phyloP scores from a whole-genome alignment of 2,113 vertebrate species.

The Athene noctua region DNA sequence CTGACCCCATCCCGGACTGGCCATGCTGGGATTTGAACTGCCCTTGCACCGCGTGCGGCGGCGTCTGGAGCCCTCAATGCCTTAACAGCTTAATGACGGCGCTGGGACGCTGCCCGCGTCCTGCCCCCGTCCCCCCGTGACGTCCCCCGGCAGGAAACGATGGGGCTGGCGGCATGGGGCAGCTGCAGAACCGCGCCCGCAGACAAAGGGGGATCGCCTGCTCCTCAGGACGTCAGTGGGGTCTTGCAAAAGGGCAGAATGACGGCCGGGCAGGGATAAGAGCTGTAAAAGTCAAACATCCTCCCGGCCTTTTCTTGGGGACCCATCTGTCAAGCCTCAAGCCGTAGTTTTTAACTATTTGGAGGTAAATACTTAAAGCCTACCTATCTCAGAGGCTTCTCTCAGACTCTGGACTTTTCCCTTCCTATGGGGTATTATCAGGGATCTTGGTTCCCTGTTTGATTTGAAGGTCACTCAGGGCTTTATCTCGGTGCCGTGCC shows the following conservation, averaged over 20 bases:
- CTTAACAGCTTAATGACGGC: slow-evolving; percentile 73
- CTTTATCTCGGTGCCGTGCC: slow-evolving; percentile 69
- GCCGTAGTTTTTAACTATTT: neutral
- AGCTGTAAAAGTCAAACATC: slow-evolving; percentile 48
- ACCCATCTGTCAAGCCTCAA: neutral
- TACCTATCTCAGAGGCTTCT: neutral
- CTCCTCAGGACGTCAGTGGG: neutral
- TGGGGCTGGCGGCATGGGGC: neutral
- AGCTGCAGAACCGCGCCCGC: neutral
- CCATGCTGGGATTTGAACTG: slow-evolving; percentile 75
- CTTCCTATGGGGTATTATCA: slow-evolving; percentile 58
- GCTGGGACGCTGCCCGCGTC: neutral
- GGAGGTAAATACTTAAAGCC: slow-evolving; percentile 44
- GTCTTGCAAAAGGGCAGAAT: neutral
- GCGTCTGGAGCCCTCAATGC: slow-evolving; percentile 63
- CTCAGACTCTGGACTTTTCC: slow-evolving; percentile 54
- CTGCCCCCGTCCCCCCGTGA: neutral
- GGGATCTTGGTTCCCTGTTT: slow-evolving; percentile 66
- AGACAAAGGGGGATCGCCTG: neutral
- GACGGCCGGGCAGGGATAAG: neutral
- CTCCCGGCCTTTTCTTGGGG: neutral
- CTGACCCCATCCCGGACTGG: neutral
- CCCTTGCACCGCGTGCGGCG: slow-evolving; percentile 61
- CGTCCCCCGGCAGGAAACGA: neutral
- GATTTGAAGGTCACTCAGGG: slow-evolving; percentile 65